Percentiles rank a stretch among this genome's conserved stretches.
phyloP scores from a whole-genome alignment of 35 echinoderm and acorn worm species.

The Heliocidaris erythrogramma region DNA sequence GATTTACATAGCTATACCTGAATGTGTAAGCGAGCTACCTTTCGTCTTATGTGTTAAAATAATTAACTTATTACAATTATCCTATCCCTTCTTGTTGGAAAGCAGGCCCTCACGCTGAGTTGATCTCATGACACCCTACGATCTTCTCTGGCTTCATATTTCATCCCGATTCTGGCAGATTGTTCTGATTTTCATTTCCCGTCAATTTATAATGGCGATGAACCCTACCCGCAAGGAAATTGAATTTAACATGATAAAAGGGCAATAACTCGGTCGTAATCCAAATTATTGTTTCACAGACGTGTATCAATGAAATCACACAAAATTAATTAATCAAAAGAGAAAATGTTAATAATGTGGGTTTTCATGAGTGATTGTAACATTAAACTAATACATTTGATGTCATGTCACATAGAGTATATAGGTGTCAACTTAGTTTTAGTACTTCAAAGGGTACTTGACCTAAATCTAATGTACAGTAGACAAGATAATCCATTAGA shows the following conservation, averaged over 20 bases:
- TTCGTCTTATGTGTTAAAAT: background rate
- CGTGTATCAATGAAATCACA: background rate
- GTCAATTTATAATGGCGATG: background rate
- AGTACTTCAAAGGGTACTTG: no score
- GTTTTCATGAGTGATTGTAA: no score
- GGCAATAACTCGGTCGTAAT: background rate
- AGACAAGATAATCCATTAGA: no score
- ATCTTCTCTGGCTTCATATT: background rate
- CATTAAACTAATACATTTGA: no score
- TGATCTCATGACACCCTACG: background rate
- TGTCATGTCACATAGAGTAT: no score
- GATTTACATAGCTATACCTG: no score
- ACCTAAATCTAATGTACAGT: no score
- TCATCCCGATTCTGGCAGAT: background rate
- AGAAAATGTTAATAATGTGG: background rate
- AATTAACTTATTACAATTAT: background rate
- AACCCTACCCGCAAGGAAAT: background rate
- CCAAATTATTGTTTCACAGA: background rate
- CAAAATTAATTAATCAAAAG: background rate
- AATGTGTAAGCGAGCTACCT: no score
- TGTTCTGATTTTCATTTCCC: conserved; percentile 11
- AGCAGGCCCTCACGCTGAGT: background rate
- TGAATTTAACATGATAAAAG: background rate
- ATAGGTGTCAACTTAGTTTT: no score
- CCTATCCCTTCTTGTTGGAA: background rate